Evolutionary conservation across 1,140 invertebrate species (phyloP), one percentile per base, ranked within the genome.

Genomic region (Ostrea edulis): DNA sequence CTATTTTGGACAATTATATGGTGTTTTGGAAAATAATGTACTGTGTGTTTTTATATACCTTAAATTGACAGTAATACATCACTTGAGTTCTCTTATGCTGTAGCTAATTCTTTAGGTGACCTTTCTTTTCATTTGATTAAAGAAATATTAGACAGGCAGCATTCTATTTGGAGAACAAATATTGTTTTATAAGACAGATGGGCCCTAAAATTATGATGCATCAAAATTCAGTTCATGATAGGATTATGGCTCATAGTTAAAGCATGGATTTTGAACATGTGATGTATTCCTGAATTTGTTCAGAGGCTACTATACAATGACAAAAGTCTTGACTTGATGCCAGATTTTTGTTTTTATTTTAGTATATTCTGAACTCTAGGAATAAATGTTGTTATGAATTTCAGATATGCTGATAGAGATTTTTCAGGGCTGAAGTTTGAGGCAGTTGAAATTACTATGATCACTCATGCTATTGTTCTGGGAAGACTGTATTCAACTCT

Each of bases 351-450:
- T 77, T 25, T 29, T 14, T 35, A 29, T 25, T 77, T 25, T 9
- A 25, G 68, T n/a, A 22, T 71, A 29, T 29, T 77, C 68, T 77
- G 68, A 77, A 0, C 14, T 35, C 9, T 35, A 77, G 68, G 22
- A 22, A 77, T 77, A 77, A 77, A 77, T 77, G 68, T 77, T 62
- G 58, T 62, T 77, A 77, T 77, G 12, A 77, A 4, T 77, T 77
- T 35, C 68, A 77, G 68, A 25, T 77, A 35, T 35, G 68, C 68
- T 29, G 68, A 29, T 77, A 29, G 14, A 29, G 25, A 29, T 25
- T 29, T 77, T 29, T 29, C 68, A 77, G 68, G 68, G 25, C 25
- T 77, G 68, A 77, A 77, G 68, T 77, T 29, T 77, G 9, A 77
- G 25, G 22, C 68, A 77, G 68, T 44, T 77, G 14, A 77, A 77